Conservation (phyloP, 2,113 vertebrate genomes). For the Sinocyclocheilus rhinocerous region DNA sequence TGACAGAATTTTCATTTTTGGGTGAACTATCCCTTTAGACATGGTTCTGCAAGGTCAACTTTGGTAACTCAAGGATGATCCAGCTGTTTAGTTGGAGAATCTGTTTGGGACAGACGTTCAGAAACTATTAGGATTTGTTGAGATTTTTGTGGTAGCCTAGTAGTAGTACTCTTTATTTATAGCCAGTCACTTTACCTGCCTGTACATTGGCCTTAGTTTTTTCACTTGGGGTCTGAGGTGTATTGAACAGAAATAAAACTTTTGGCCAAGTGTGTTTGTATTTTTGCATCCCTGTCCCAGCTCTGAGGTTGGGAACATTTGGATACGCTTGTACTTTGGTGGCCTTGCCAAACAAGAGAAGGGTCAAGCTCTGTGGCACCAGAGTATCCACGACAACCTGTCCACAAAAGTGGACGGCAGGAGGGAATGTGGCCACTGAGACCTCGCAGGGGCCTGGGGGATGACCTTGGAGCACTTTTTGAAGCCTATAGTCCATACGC, state of each 20-base stretch:
- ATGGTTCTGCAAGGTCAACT: background rate
- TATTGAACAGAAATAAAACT: background rate
- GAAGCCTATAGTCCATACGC: background rate
- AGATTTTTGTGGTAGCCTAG: background rate
- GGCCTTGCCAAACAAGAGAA: conserved; percentile 48
- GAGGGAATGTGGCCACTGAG: conserved; percentile 58
- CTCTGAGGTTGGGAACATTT: conserved; percentile 24
- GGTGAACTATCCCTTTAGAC: too few species aligned
- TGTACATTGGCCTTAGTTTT: background rate
- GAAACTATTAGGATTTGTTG: background rate
- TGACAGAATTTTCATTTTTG: too few species aligned
- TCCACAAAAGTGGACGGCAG: conserved; percentile 60
- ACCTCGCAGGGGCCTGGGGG: conserved; percentile 33
- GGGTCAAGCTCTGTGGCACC: conserved; percentile 50
- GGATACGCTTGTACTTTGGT: conserved; percentile 46
- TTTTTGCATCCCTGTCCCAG: background rate
- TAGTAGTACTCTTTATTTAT: background rate
- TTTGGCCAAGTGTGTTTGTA: background rate
- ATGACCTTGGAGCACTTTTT: conserved; percentile 52
- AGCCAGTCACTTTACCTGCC: background rate
- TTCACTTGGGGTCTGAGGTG: background rate
- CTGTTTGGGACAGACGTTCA: background rate
- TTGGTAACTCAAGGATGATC: background rate
- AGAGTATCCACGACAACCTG: conserved; percentile 61
- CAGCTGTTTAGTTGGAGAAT: background rate